These are phyloP conservation scores for Drosophila navojoa DNA, from an alignment of 1,140 invertebrate species.

Conservation along the genomic window DNA sequence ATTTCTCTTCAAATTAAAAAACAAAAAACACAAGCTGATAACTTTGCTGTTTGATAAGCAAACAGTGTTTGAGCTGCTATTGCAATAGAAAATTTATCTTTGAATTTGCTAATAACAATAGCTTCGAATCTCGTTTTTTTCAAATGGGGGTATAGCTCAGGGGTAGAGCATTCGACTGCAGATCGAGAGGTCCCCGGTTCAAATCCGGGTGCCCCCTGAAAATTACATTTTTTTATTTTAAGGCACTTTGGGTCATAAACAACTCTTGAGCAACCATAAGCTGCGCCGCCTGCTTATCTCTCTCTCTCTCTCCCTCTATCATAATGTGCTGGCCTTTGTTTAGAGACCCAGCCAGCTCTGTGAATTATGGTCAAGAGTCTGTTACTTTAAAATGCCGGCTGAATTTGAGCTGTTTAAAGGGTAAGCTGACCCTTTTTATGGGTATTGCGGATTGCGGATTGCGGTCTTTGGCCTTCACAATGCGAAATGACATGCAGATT, in stretches of 20 bases:
- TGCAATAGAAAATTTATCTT: not conserved
- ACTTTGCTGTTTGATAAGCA: slow-evolving; percentile 8
- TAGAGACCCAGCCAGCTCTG: not conserved
- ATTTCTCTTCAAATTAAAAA: slow-evolving; percentile 3
- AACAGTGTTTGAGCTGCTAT: not conserved
- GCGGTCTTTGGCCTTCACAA: slow-evolving; percentile 14
- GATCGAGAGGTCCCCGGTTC: slow-evolving; percentile 97
- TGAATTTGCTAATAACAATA: not conserved
- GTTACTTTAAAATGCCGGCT: slow-evolving; percentile 13
- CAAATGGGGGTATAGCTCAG: slow-evolving; percentile 92
- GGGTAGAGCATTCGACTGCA: slow-evolving; percentile 97
- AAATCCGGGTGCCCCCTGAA: slow-evolving; percentile 95
- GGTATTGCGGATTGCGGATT: not conserved
- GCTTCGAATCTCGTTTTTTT: not conserved
- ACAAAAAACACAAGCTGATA: slow-evolving; percentile 1
- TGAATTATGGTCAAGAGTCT: slow-evolving; percentile 55
- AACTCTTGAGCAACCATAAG: slow-evolving; percentile 27
- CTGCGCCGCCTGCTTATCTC: not conserved
- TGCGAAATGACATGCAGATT: slow-evolving; percentile 50
- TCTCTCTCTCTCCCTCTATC: slow-evolving; percentile 22
- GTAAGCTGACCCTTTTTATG: slow-evolving; percentile 23
- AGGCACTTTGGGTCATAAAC: slow-evolving; percentile 20
- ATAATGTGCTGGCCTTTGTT: slow-evolving; percentile 26
- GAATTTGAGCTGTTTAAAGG: slow-evolving; percentile 21
- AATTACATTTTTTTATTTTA: slow-evolving; percentile 5